Conservation (phyloP, 2,113 vertebrate species). For the Albula glossodonta region DNA sequence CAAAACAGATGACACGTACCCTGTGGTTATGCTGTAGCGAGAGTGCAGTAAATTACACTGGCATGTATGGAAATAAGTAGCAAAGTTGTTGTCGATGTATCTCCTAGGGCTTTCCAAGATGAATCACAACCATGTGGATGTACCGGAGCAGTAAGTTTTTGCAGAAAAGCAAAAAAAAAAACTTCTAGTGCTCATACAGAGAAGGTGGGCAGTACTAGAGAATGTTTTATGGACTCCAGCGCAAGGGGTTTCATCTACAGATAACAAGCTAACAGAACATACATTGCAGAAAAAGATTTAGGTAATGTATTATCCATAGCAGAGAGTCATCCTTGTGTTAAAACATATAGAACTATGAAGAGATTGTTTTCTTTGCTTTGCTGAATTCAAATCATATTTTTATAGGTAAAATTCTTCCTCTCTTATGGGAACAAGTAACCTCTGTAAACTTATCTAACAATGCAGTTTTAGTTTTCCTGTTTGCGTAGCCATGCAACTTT, state of each 20-base stretch:
- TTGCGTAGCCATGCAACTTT: no score
- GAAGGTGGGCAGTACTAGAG: background rate
- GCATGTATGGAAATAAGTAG: background rate
- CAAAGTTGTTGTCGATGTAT: background rate
- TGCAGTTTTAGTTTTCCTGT: no score
- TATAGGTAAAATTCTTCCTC: no score
- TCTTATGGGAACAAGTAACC: no score
- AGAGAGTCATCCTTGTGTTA: no score
- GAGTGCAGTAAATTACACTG: slow-evolving; percentile 3
- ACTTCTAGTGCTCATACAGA: background rate
- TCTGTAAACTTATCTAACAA: no score
- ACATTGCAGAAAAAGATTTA: background rate
- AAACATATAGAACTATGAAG: no score
- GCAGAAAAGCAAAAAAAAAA: background rate
- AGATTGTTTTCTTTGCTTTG: no score
- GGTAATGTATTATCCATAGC: background rate
- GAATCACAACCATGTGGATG: background rate
- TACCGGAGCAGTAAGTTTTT: background rate
- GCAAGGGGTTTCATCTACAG: background rate
- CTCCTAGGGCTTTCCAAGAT: background rate
- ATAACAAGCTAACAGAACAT: background rate
- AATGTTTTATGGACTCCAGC: background rate
- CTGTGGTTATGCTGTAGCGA: background rate
- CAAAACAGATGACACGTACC: slow-evolving; percentile 1
- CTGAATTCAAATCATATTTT: no score